Base-by-base conservation (phyloP, 1,140 invertebrate species). In the Cylas formicarius region DNA sequence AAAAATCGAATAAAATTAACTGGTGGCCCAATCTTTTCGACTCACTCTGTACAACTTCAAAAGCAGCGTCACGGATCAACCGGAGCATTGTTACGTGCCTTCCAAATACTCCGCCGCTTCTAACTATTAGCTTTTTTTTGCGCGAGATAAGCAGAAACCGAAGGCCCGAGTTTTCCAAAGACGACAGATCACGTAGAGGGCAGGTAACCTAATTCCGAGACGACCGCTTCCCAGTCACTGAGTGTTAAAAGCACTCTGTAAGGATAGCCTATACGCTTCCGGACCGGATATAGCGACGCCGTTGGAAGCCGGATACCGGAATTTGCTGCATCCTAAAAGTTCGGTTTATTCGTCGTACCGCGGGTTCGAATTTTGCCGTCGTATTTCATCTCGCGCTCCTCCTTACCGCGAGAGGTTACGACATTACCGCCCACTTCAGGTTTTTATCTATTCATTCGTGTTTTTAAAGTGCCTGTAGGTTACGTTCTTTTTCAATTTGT, bases 191-290 rank as follows among this genome's bases (percentile, higher is more conserved):
- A 43, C 41, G 41, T 43, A 43, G 2, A n/a, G 9, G 11, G 11
- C n/a, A 43, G 41, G 31, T 43, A 43, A 43, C 41, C 35, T 43
- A 43, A 43, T 43, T 43, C 27, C 41, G 17, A 34, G 41, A 35
- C 41, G 41, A 34, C 41, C 41, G 41, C 28, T 34, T 14, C 10
- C 11, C 23, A 42, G 31, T 24, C 18, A 42, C 23, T 17, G 14
- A 20, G 21, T 23, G 35, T 43, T 43, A 16, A 43, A 43, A 19
- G 11, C 41, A 28, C 27, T 43, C 31, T n/a, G 32, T 31, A 22
- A 18, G 20, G 17, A 23, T 22, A 34, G 41, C 41, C 35, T 34
- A 34, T 43, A 34, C 41, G 31, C 41, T 43, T 43, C 41, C 41
- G 11, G 19, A n/a, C 19, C 41, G 41, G 41, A 37, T 6, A 16